A percentile compares a stretch with the other conserved stretches of the same genome.
phyloP scores from a whole-genome alignment of 2,888 invertebrate species.

The Dyspetes luteomarginatus region DNA sequence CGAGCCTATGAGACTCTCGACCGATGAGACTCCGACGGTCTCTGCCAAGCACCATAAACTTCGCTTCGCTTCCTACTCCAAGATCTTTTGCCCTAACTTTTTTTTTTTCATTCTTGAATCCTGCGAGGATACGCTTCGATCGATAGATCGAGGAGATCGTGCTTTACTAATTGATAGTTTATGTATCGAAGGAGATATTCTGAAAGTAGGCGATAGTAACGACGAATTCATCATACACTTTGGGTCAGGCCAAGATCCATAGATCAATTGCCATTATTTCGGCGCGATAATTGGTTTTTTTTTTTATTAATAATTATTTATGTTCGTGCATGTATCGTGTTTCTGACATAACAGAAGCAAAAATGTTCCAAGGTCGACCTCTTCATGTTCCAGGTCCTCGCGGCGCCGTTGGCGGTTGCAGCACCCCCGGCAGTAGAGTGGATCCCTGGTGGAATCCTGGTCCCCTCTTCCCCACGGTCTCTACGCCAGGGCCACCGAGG shows the following conservation, averaged over 20 bases:
- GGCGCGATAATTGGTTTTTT: neutral
- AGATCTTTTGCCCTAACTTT: conserved; percentile 10
- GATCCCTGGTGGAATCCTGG: conserved; percentile 82
- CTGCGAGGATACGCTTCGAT: conserved; percentile 59
- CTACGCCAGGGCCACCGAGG: conserved; percentile 79
- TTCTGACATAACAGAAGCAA: neutral
- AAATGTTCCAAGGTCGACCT: conserved; percentile 55
- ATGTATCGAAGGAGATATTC: conserved; percentile 10
- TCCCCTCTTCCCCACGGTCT: conserved; percentile 78
- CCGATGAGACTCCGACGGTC: conserved; percentile 60
- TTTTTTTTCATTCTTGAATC: conserved; percentile 38
- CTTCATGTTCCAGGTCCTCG: conserved; percentile 79
- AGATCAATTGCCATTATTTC: neutral
- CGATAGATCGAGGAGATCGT: conserved; percentile 43
- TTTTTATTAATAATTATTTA: neutral
- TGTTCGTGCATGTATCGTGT: no score
- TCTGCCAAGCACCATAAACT: conserved; percentile 59
- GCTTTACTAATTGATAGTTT: conserved; percentile 52
- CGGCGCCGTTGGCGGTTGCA: conserved; percentile 83
- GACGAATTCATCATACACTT: neutral
- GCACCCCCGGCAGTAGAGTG: conserved; percentile 82
- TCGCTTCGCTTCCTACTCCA: conserved; percentile 70
- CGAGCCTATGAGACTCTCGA: conserved; percentile 49
- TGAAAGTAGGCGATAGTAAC: neutral
- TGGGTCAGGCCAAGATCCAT: neutral